These are phyloP conservation scores for Porites lobata DNA, from an alignment of 92 coral and sea anemone genomes.

Conservation along the genomic window DNA sequence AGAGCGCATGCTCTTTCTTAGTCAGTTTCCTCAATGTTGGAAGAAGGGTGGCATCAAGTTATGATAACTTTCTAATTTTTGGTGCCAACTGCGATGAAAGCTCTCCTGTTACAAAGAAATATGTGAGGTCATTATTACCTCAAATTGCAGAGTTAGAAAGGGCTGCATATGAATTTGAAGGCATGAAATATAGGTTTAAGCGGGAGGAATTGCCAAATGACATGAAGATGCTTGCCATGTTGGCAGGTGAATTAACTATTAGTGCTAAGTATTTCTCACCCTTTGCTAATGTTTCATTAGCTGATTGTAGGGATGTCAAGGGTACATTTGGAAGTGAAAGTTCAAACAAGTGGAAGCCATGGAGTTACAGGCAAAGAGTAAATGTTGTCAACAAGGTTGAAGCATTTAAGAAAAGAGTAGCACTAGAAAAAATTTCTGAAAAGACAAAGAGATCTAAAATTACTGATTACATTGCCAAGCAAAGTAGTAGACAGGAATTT, in stretches of 20 bases:
- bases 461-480: conserved; percentile 60
- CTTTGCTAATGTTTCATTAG: conserved; percentile 44
- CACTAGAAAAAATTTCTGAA: conserved; percentile 36
- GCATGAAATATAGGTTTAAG: conserved; percentile 49
- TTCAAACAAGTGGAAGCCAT: conserved; percentile 52
- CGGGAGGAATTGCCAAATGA: conserved; percentile 78
- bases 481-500: conserved; percentile 62
- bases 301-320: conserved; percentile 19
- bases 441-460: conserved; percentile 56
- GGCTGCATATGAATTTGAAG: conserved; percentile 51
- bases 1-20: conserved; percentile 64
- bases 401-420: conserved; percentile 47
- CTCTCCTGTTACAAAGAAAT: conserved; percentile 60
- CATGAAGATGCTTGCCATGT: conserved; percentile 69
- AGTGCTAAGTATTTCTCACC: conserved; percentile 52
- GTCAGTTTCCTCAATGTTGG: conserved; percentile 70
- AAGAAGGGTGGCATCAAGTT: conserved; percentile 51
- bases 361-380: conserved; percentile 47
- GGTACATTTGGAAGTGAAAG: conserved; percentile 49
- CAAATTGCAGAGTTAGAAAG: conserved; percentile 62
- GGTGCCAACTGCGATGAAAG: conserved; percentile 85
- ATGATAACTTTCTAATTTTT: conserved; percentile 67
- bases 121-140: conserved; percentile 58
- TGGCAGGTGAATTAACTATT: conserved; percentile 59
- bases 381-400: conserved; percentile 63